Evolutionary conservation across 2,888 invertebrate species (phyloP).

Genomic region (Branchellion lobata): DNA sequence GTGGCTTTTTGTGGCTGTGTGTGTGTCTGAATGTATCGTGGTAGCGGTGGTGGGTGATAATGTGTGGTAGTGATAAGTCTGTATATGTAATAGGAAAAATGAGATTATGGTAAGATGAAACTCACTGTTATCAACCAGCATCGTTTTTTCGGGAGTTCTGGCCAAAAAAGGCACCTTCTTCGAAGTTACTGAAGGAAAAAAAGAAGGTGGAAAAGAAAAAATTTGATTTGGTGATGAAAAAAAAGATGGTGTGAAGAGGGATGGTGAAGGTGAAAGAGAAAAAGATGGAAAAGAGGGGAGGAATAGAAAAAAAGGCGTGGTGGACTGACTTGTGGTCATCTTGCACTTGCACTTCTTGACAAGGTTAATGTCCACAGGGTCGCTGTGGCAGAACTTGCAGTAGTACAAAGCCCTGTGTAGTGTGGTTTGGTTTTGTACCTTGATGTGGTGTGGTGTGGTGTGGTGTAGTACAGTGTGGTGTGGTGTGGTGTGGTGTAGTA

Average conservation of each 20-base stretch:
- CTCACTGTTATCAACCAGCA: slow-evolving; percentile 25
- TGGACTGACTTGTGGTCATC: slow-evolving; percentile 84
- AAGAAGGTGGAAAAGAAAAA: too few relatives aligned
- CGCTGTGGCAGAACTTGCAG: slow-evolving; percentile 98
- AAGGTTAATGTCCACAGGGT: slow-evolving; percentile 94
- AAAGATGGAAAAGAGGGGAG: too few relatives aligned
- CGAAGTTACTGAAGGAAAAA: slow-evolving; percentile 14
- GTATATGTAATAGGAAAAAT: neutral
- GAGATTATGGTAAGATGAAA: neutral
- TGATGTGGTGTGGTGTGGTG: neutral
- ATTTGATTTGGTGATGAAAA: too few relatives aligned
- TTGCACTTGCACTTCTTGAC: slow-evolving; percentile 99
- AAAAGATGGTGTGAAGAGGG: too few relatives aligned
- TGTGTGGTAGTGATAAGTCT: neutral
- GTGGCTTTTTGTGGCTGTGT: too few relatives aligned
- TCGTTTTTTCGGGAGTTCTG: slow-evolving; percentile 20
- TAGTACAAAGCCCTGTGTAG: slow-evolving; percentile 66
- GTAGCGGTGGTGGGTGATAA: neutral
- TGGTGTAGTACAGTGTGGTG: too few relatives aligned
- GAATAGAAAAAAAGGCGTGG: too few relatives aligned
- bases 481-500: too few relatives aligned
- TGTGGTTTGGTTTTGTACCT: neutral
- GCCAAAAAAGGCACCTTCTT: slow-evolving; percentile 30
- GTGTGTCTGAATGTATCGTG: too few relatives aligned
- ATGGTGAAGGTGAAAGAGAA: too few relatives aligned